These are phyloP conservation scores for Mus musculus DNA, from an alignment of 2,113 vertebrate genomes.

Conservation along the genomic window GRCm39 chr4:136409001-136409500, in stretches of 20 bases:
- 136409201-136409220: neutral
- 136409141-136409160: neutral
- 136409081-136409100: neutral
- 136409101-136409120: neutral
- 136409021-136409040: constrained; percentile 68
- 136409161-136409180: too few species aligned
- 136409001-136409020: constrained; percentile 71
- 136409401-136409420: neutral
- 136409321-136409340: neutral
- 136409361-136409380: neutral
- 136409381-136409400: too few species aligned
- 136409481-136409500: neutral
- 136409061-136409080: neutral
- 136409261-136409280: neutral
- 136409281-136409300: too few species aligned
- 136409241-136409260: neutral
- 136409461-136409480: neutral
- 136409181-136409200: neutral
- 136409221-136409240: neutral
- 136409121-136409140: neutral
- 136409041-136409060: constrained; percentile 55
- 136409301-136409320: neutral
- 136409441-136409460: neutral
- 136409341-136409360: neutral
- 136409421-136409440: neutral